A percentile compares a stretch with the other conserved stretches of the same genome.
Evolutionary conservation across 2,113 vertebrate genomes (phyloP).

Genomic region (Scartelaos histophorus): DNA sequence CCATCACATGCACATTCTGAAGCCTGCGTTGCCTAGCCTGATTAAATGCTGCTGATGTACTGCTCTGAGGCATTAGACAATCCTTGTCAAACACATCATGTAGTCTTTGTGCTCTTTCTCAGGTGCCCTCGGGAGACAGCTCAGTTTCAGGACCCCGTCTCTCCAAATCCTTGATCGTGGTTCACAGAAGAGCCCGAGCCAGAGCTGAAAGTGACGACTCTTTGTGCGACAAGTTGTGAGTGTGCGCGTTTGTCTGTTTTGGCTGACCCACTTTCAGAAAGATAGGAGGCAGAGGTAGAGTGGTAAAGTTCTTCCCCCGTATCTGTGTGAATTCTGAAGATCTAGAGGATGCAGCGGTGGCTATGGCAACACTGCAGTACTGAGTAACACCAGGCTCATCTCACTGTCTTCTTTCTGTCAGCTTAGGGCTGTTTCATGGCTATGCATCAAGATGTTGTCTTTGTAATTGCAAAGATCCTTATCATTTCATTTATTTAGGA

Average conservation of each 20-base stretch:
- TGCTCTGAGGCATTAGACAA: constrained; percentile 25
- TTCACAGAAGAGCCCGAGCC: constrained; percentile 26
- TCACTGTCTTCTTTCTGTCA: constrained; percentile 17
- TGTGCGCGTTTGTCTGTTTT: constrained; percentile 12
- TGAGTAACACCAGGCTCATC: constrained; percentile 32
- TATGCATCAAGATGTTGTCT: constrained; percentile 52
- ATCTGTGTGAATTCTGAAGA: constrained; percentile 40
- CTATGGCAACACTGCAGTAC: constrained; percentile 66
- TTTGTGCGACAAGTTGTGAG: constrained; percentile 12
- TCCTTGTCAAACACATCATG: constrained; percentile 39
- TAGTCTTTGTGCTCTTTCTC: constrained; percentile 33
- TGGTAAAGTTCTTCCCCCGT: constrained; percentile 43
- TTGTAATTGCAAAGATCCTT: constrained; percentile 54
- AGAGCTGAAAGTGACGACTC: constrained; percentile 32
- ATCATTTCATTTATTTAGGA: constrained; percentile 46
- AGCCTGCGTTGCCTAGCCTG: constrained; percentile 34
- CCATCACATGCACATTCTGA: constrained; percentile 21
- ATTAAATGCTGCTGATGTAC: constrained; percentile 38
- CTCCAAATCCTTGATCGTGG: constrained; percentile 38
- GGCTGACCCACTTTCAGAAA: constrained; percentile 67
- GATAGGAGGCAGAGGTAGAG: constrained; percentile 42
- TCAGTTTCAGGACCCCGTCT: constrained; percentile 31
- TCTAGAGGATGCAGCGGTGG: constrained; percentile 49
- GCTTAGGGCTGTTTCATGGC: constrained; percentile 41
- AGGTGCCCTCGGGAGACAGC: constrained; percentile 22